These are phyloP conservation scores for Oscheius sp. DNA, from an alignment of 2,888 invertebrate species.

Conservation along the genomic window DNA sequence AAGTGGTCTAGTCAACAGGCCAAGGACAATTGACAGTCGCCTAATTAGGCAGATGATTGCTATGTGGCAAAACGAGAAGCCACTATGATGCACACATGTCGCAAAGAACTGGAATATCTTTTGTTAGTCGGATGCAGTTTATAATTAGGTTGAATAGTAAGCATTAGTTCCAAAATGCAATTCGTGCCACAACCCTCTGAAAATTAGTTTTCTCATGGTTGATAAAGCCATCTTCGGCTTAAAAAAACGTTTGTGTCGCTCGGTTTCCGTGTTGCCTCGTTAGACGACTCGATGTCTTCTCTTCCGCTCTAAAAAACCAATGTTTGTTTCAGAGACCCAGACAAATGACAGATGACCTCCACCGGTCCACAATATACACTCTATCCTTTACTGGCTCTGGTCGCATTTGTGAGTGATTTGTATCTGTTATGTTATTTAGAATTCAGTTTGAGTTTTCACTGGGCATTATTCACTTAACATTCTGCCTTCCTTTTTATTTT, in stretches of 20 bases:
- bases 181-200: constrained; percentile 14
- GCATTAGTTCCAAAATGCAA: constrained; percentile 16
- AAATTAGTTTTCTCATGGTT: not conserved
- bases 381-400: constrained; percentile 61
- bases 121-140: no score
- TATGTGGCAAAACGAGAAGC: constrained; percentile 25
- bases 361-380: constrained; percentile 64
- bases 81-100: constrained; percentile 24
- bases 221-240: not conserved
- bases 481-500: constrained; percentile 64
- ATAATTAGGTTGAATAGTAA: constrained; percentile 10
- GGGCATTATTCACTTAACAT: constrained; percentile 57
- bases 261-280: constrained; percentile 21
- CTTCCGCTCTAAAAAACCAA: constrained; percentile 6
- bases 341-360: constrained; percentile 37
- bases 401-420: constrained; percentile 56
- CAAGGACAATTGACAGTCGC: constrained; percentile 26
- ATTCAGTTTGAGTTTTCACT: constrained; percentile 51
- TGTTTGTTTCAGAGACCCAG: not conserved
- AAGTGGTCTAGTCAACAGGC: constrained; percentile 20
- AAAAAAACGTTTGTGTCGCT: not conserved
- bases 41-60: constrained; percentile 28
- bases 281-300: constrained; percentile 13
- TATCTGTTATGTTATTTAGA: not conserved
- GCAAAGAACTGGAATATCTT: no score